Conservation (phyloP, 2,113 vertebrate species). For the Phrynosoma platyrhinos region DNA sequence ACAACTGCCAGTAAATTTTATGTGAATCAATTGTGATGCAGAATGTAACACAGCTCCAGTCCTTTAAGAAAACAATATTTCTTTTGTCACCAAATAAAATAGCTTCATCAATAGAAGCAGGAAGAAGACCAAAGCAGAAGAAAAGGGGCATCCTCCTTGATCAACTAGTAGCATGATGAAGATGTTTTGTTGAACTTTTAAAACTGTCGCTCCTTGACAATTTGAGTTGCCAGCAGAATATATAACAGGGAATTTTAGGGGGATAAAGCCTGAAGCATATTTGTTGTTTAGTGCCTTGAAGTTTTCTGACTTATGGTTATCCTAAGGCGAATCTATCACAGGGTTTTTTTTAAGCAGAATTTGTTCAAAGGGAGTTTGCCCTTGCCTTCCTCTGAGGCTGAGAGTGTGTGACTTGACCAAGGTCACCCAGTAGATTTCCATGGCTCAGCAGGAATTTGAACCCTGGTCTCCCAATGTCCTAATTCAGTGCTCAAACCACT, state of each 20-base stretch:
- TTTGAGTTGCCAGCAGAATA: constrained; percentile 66
- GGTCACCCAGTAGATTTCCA: no score
- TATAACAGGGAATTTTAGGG: constrained; percentile 62
- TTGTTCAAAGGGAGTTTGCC: no score
- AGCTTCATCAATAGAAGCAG: constrained; percentile 55
- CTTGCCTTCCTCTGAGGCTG: no score
- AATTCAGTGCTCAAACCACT: neutral
- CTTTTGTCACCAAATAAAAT: constrained; percentile 53
- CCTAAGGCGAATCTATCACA: no score
- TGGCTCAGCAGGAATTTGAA: no score
- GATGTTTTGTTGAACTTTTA: constrained; percentile 45
- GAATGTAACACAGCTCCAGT: neutral
- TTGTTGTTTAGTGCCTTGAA: neutral
- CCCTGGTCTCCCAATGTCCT: no score
- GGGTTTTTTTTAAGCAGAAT: no score
- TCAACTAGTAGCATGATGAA: neutral
- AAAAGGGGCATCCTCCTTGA: constrained; percentile 49
- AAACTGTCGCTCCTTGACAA: constrained; percentile 35
- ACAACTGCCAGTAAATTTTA: no score
- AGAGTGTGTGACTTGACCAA: no score
- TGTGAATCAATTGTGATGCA: no score
- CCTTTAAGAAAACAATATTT: constrained; percentile 50
- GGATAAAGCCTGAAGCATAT: constrained; percentile 69
- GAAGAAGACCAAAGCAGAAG: constrained; percentile 54
- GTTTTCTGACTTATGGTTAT: no score